These are phyloP conservation scores for Fundulus diaphanus DNA, from an alignment of 2,797 vertebrate genomes.

Conservation along the genomic window DNA sequence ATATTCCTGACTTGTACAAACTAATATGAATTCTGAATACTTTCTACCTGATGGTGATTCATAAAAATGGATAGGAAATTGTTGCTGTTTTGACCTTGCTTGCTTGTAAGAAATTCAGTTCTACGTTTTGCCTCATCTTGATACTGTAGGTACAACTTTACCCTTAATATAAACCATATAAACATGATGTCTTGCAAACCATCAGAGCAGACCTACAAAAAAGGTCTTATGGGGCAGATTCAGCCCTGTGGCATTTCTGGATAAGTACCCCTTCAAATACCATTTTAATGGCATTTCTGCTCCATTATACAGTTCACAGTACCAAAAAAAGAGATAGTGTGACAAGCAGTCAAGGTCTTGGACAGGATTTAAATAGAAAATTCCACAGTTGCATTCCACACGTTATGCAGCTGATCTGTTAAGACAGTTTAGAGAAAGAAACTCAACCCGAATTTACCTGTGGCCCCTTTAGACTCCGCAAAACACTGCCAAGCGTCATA, in stretches of 20 bases:
- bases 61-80: not conserved
- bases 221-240: conserved; percentile 16
- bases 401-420: conserved; percentile 19
- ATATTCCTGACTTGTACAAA: not conserved
- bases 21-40: not conserved
- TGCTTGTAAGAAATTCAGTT: not conserved
- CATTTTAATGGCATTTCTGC: conserved; percentile 40
- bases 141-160: not conserved
- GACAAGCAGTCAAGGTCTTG: conserved; percentile 35
- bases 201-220: conserved; percentile 3
- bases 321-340: conserved; percentile 17
- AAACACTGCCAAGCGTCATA: not conserved
- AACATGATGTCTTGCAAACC: not conserved
- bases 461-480: not conserved
- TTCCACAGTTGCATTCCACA: conserved; percentile 13
- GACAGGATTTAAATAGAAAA: conserved; percentile 39
- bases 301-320: conserved; percentile 40
- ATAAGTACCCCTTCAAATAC: conserved; percentile 48
- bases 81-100: not conserved
- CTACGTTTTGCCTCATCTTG: not conserved
- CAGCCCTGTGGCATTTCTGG: conserved; percentile 31
- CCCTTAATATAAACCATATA: conserved; percentile 5
- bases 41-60: conserved; percentile 12
- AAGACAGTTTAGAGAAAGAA: not conserved
- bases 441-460: not conserved